Evolutionary conservation across 2,797 vertebrate genomes (phyloP), one percentile per base, ranked within the genome.

Genomic region (Sebastes iracundus): DNA sequence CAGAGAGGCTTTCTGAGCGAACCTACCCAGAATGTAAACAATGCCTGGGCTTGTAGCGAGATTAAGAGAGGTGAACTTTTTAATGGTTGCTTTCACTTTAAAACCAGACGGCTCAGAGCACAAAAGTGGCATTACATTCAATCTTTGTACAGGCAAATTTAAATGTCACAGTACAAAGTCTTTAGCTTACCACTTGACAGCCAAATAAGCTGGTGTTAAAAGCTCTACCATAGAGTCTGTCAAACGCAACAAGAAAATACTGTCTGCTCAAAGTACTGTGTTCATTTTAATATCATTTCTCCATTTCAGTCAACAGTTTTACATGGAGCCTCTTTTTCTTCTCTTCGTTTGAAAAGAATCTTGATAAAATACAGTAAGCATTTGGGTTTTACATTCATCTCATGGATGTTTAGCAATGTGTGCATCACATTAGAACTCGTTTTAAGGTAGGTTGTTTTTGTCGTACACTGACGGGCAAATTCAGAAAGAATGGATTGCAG

Each of bases 121-220:
- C 53, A 83, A 83, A 83, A 75, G 80, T 56, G 68, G 78, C 58
- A 82, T 85, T 82, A 85, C 78, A 72, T 22, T 14, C 56, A 70
- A 56, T 84, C 72, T 83, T 81, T 86, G 76, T 77, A 66, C 32
- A 18, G 63, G 66, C 27, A 8, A 72, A 84, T 75, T 84, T 73
- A 84, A 88, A 88, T 86, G 83, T 86, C 84, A 88, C 78, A 74
- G 53, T 61, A 60, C 55, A 81, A 83, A 70, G 82, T 82, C 67
- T 83, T 81, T 23, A 83, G 73, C 71, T 77, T 72, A 79, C 65
- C 65, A 56, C 66, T 73, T 79, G 77, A 83, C 83, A 81, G 85
- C 70, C 53, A 86, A 87, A 87, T 81, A 86, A 77, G 79, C 79
- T 46, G 60, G 68, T 80, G 73, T 77, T 84, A 81, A 86, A 72